Percentiles rank a stretch among this genome's conserved stretches.
These are phyloP conservation scores for Heliocidaris tuberculata DNA, from an alignment of 35 echinoderm and acorn worm genomes.

Conservation along the genomic window DNA sequence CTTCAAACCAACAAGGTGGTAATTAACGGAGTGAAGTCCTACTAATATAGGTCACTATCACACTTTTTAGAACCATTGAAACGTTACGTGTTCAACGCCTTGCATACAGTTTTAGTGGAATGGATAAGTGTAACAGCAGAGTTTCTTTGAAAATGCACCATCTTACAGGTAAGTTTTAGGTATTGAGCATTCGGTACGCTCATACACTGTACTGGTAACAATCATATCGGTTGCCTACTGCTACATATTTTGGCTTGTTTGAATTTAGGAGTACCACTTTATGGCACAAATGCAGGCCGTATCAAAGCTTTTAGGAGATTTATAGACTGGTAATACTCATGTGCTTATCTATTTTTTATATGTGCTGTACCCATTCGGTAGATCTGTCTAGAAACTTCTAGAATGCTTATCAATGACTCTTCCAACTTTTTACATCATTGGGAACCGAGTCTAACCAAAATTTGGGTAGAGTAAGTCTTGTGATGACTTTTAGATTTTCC, in stretches of 20 bases:
- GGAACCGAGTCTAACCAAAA: not conserved
- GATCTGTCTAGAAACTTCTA: not conserved
- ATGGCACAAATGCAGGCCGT: not conserved
- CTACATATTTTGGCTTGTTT: not conserved
- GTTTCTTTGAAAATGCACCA: not conserved
- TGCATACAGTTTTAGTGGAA: not conserved
- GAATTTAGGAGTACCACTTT: not conserved
- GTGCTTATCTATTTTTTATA: not conserved
- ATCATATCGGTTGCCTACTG: not conserved
- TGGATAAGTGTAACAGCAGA: not conserved
- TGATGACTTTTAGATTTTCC: not conserved
- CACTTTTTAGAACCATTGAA: not conserved
- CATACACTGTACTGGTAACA: not conserved
- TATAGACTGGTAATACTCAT: not conserved
- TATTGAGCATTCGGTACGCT: not conserved
- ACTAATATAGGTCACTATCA: not conserved
- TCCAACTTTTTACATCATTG: not conserved
- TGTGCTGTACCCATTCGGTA: not conserved
- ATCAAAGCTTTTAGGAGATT: not conserved
- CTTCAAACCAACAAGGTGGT: too few relatives aligned
- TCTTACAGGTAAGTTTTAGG: not conserved
- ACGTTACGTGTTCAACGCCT: not conserved
- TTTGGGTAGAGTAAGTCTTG: not conserved
- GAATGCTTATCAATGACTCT: not conserved
- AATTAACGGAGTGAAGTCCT: not conserved